phyloP scores from a whole-genome alignment of 2,888 invertebrate species.

The Physocephala rufipes region DNA sequence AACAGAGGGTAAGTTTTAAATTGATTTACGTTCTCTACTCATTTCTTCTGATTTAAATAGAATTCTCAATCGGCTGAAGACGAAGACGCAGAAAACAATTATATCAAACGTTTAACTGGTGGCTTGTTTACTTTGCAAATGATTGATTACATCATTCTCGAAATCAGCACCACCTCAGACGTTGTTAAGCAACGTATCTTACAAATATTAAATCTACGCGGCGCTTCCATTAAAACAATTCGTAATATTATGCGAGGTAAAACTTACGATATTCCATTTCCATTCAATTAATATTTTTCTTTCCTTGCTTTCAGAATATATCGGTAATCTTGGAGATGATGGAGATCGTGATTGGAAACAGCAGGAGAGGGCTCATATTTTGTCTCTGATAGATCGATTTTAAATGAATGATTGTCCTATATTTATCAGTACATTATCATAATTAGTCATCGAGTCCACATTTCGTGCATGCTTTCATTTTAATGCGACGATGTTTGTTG shows the following conservation, averaged over 20 bases:
- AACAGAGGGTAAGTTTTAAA: slow-evolving; percentile 54
- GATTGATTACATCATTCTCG: slow-evolving; percentile 88
- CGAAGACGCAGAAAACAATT: slow-evolving; percentile 84
- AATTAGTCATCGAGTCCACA: not conserved
- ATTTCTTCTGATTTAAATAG: slow-evolving; percentile 43
- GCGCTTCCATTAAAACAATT: slow-evolving; percentile 91
- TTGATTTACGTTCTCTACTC: not conserved
- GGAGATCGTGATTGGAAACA: slow-evolving; percentile 81
- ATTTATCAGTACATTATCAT: too few species aligned
- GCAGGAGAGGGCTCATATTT: slow-evolving; percentile 89
- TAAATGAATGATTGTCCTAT: slow-evolving; percentile 67
- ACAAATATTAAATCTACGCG: slow-evolving; percentile 87
- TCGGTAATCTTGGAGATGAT: slow-evolving; percentile 92
- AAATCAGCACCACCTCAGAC: slow-evolving; percentile 75
- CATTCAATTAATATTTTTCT: slow-evolving; percentile 9
- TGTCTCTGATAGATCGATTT: slow-evolving; percentile 93
- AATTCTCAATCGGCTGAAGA: slow-evolving; percentile 70
- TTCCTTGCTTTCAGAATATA: slow-evolving; percentile 77
- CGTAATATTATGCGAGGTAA: slow-evolving; percentile 91
- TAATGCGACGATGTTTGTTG: too few species aligned
- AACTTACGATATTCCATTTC: slow-evolving; percentile 25
- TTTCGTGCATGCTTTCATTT: too few species aligned
- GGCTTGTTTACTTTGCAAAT: slow-evolving; percentile 97
- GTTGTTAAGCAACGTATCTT: slow-evolving; percentile 85
- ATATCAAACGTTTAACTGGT: slow-evolving; percentile 87